Base-by-base conservation (phyloP, 2,888 invertebrate species). In the Rhyacophila evoluta region DNA sequence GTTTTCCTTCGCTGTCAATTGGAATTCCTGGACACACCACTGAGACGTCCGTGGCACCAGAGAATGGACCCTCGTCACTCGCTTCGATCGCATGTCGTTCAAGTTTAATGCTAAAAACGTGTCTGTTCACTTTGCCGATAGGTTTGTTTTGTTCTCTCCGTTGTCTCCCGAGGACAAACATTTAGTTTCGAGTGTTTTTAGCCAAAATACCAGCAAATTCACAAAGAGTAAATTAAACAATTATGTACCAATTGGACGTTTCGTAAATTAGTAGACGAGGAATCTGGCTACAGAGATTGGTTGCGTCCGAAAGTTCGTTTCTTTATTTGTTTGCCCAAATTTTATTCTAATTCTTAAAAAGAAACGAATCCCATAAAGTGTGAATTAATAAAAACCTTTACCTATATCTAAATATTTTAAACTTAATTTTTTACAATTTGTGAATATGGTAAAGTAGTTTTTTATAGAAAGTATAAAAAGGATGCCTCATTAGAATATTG, bases 101-200 rank as follows among this genome's bases (percentile, higher is more conserved):
- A 27, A 28, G 78, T 74, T 78, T 78, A 78, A 78, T 78, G 74
- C 70, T 78, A 41, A 74, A 78, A 74, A 74, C 78, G 77, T 77
- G 77, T 72, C 55, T 19, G 25, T 25, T 55, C 55, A 55, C 55
- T 55, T 55, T 19, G 55, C 55, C 55, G 55, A 55, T 55, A 55
- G 55, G 55, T 55, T 55, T 55, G 55, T 55, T 55, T 55, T 55
- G 55, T 55, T 19, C 55, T 19, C 55, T 55, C 55, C 10, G 55
- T 55, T 55, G 55, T 55, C 55, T 55, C 55, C 55, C 10, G 55
- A 25, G 55, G 55, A 55, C 55, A 55, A 55, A 55, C 55, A 55
- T 55, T 55, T 55, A 55, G 55, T 55, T 55, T 55, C 55, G 25
- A 55, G 55, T 55, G 55, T 55, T 55, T 55, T 55, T 55, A 55